phyloP scores from a whole-genome alignment of 2,113 vertebrate species.

The Dolichallabes microphthalmus region DNA sequence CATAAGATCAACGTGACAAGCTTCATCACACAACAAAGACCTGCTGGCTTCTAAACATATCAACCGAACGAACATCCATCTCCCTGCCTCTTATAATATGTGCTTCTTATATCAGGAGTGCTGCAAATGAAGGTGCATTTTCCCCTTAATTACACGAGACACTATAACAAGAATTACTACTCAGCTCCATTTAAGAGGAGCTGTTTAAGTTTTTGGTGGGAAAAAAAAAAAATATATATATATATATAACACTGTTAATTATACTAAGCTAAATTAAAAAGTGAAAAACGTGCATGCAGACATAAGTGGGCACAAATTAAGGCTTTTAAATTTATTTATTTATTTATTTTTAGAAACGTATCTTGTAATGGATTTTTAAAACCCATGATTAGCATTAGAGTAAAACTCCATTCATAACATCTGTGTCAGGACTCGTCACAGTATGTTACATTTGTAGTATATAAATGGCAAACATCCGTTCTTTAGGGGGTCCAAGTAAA shows the following conservation, averaged over 20 bases:
- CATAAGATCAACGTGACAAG: neutral
- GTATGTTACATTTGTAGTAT: too few relatives aligned
- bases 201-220: too few relatives aligned
- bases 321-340: neutral
- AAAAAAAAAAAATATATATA: too few relatives aligned
- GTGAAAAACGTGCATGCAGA: neutral
- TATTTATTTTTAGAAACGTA: too few relatives aligned
- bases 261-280: neutral
- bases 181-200: neutral
- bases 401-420: neutral
- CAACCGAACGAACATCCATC: neutral
- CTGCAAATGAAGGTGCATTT: neutral
- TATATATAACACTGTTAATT: neutral
- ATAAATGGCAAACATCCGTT: too few relatives aligned
- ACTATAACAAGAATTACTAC: neutral
- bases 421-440: too few relatives aligned
- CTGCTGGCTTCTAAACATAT: neutral
- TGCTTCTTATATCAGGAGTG: neutral
- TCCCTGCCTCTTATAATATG: neutral
- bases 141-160: constrained; percentile 1
- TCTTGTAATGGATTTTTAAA: neutral
- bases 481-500: neutral
- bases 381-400: neutral
- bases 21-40: neutral
- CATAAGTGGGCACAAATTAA: neutral